Evolutionary conservation across 30 jellyfish, hydroid and myxozoan species (phyloP), one percentile per base, ranked within the genome.

Genomic region (Clytia hemisphaerica): DNA sequence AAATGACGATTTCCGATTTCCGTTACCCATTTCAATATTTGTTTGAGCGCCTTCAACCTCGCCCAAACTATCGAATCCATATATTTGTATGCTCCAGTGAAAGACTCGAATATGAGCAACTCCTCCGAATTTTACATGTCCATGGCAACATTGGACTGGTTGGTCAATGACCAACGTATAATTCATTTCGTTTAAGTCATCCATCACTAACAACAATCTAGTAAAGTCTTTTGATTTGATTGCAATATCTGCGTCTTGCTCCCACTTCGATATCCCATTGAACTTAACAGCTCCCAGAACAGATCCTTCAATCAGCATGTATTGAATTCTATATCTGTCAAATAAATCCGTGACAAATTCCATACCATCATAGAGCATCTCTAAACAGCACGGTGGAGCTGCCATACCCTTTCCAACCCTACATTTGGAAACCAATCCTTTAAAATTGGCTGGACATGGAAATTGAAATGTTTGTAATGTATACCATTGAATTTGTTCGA

Each of bases 331-430:
- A 24, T 78, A 24, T 50, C 44, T 16, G 4, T 47, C 62, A 49
- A 92, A 90, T 22, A 9, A 25, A 15, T 47, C 54, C 82, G 82
- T 42, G 16, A 90, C 33, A 32, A 77, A 81, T n/a, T 44, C 77
- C 14, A 82, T 58, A 9, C 94, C 95, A 46, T 76, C 93, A 6
- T 79, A 81, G 16, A 90, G 67, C 16, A 70, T 82, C 21, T 73
- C 88, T 51, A 82, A 66, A 38, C 99, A 90, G 28, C 99, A 90
- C 4, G 99, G 99, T 10, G 99, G 99, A 0, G 82, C 95, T 24
- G 92, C 80, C 95, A 90, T 90, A 30, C 99, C 99, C 12, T 76
- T 37, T 15, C 83, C 67, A 2, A 82, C 16, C 45, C 47, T 45
- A 48, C 99, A 90, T 45, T 76, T 76, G 0, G n/a, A n/a, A n/a